Evolutionary conservation across 1,140 invertebrate genomes (phyloP), one percentile per base, ranked within the genome.

Genomic region (Teleogryllus occipitalis): DNA sequence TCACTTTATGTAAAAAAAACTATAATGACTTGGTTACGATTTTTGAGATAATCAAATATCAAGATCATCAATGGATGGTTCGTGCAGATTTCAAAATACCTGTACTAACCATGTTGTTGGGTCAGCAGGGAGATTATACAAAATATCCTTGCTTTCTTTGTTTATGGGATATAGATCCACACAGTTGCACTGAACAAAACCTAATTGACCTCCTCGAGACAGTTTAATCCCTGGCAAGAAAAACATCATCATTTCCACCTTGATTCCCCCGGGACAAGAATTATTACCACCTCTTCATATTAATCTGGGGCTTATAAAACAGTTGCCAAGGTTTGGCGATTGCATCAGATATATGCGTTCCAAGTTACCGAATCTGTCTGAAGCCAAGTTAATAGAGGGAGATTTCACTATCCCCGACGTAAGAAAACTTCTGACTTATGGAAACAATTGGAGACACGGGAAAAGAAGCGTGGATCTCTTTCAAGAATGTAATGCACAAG

Each of bases 101-200:
- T n/a, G n/a, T n/a, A 21, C 27, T 80, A 15, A 65, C 74, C 27
- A 80, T 78, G 54, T 75, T 80, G n/a, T 21, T 78, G 27, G 49
- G 76, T 72, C 49, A 22, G n/a, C 80, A 80, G 47, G 14, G n/a
- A 65, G 80, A 65, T 14, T 78, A 78, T 74, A 80, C 72, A 47
- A 47, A 80, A 72, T 8, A 77, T 77, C 54, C 22, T 81, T 85
- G 8, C n/a, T 46, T 84, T 80, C 79, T 88, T 21, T 88, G 86
- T 80, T 80, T 85, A 75, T 88, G 87, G 85, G 83, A 87, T 80
- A 88, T 78, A 83, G 86, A 80, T 83, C 80, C 48, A 82, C 81
- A 79, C 14, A 79, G 22, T 46, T 81, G 39, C 86, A 87, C 81
- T 87, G 84, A 81, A 81, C 77, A 27, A 82, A 83, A 78, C 80